These are phyloP conservation scores for Dasypus novemcinctus DNA, from an alignment of 2,113 vertebrate species.

Conservation along the genomic window DNA sequence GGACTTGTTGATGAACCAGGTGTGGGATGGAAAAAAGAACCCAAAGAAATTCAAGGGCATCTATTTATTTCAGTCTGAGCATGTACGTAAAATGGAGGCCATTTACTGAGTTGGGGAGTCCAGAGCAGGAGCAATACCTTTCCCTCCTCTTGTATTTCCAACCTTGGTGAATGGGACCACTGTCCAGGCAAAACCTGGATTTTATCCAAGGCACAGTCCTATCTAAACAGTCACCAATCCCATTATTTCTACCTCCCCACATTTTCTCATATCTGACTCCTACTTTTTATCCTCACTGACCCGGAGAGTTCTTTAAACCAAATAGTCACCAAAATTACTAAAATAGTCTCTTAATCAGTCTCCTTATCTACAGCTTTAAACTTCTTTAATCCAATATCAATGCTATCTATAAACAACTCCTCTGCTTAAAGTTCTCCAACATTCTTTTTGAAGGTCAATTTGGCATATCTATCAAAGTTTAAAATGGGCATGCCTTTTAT, in stretches of 20 bases:
- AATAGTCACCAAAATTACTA: conserved; percentile 18
- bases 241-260: neutral
- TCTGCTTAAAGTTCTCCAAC: neutral
- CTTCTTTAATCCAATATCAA: neutral
- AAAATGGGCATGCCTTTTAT: neutral
- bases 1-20: conserved; percentile 5
- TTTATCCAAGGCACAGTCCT: neutral
- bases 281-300: neutral
- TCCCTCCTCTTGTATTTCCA: neutral
- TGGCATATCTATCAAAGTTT: conserved; percentile 1
- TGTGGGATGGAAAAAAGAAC: neutral
- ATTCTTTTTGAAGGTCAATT: neutral
- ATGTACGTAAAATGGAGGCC: neutral
- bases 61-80: neutral
- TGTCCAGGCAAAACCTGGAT: neutral
- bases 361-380: neutral
- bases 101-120: neutral
- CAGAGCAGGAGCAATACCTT: neutral
- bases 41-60: neutral
- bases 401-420: neutral
- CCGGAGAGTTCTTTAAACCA: neutral
- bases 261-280: neutral
- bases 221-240: neutral
- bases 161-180: neutral
- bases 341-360: neutral